Conservation (phyloP, 1,140 invertebrate species). For the Lamellibrachia luymesi region DNA sequence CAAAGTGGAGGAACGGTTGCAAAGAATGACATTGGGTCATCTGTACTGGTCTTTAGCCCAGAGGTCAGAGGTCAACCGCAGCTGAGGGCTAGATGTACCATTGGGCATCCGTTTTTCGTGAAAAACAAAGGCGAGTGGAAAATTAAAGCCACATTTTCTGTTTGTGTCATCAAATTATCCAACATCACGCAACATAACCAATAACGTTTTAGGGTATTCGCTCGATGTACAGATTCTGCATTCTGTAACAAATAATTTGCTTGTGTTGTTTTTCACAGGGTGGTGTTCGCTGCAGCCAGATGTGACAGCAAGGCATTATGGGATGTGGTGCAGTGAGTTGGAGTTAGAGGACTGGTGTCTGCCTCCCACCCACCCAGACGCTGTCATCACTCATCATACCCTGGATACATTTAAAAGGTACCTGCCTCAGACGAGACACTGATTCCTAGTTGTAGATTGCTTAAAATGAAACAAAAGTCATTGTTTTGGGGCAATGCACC, state of each 20-base stretch:
- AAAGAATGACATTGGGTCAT: slow-evolving; percentile 8
- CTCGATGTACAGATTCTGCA: background rate
- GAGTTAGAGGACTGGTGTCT: slow-evolving; percentile 55
- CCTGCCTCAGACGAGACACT: background rate
- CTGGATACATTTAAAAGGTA: slow-evolving; percentile 46
- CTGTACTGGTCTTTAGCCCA: slow-evolving; percentile 19
- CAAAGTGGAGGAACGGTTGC: background rate
- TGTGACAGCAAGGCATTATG: slow-evolving; percentile 53
- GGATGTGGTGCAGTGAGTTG: slow-evolving; percentile 53
- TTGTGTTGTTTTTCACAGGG: slow-evolving; percentile 40
- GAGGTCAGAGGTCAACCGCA: slow-evolving; percentile 32
- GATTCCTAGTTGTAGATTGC: no score
- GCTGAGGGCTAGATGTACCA: slow-evolving; percentile 45
- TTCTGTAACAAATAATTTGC: background rate
- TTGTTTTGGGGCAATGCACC: no score
- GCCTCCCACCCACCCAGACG: slow-evolving; percentile 50
- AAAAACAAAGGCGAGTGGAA: slow-evolving; percentile 51
- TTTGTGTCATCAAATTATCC: background rate
- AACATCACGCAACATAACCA: background rate
- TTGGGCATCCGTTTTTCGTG: slow-evolving; percentile 55
- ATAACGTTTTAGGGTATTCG: background rate
- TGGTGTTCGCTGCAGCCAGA: slow-evolving; percentile 57
- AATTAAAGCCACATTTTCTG: no score
- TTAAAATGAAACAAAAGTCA: no score
- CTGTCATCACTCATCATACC: slow-evolving; percentile 42